These are phyloP conservation scores for Parnassius glacialis DNA, from an alignment of 2,888 invertebrate species.

Conservation along the genomic window DNA sequence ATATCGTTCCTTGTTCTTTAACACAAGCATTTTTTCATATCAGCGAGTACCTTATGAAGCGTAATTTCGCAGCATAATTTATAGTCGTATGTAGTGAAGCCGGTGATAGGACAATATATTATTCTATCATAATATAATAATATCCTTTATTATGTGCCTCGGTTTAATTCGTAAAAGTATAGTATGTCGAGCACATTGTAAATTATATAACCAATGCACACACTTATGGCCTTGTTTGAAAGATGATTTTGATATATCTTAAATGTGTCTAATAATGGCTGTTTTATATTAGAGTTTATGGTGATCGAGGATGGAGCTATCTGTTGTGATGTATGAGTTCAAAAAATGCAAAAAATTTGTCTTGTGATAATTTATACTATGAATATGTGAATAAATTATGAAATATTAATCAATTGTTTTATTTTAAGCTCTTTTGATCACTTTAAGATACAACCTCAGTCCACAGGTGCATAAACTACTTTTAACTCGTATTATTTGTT, in stretches of 20 bases:
- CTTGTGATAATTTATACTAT: constrained; percentile 78
- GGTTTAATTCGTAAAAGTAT: constrained; percentile 38
- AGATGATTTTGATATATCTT: constrained; percentile 43
- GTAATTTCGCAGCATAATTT: constrained; percentile 26
- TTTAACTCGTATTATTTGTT: too few species aligned
- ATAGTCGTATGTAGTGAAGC: constrained; percentile 37
- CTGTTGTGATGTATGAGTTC: constrained; percentile 79
- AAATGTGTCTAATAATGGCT: constrained; percentile 59
- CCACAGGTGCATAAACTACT: too few species aligned
- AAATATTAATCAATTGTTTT: constrained; percentile 61
- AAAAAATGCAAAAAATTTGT: constrained; percentile 69
- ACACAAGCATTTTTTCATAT: constrained; percentile 51
- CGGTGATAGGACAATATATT: constrained; percentile 66
- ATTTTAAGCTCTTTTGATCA: constrained; percentile 29
- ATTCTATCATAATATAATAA: constrained; percentile 41
- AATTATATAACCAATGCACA: constrained; percentile 48
- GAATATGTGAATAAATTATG: constrained; percentile 77
- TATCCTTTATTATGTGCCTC: constrained; percentile 54
- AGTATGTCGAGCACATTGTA: constrained; percentile 46
- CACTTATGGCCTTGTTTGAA: constrained; percentile 71
- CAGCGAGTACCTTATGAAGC: constrained; percentile 56
- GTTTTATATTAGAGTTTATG: constrained; percentile 70
- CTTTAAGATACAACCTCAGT: background rate
- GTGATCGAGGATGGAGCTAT: constrained; percentile 52
- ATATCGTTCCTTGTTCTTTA: constrained; percentile 28